Percentiles rank a stretch among this genome's conserved stretches.
Evolutionary conservation across 2,797 vertebrate species (phyloP).

Genomic region (Lerista edwardsae): DNA sequence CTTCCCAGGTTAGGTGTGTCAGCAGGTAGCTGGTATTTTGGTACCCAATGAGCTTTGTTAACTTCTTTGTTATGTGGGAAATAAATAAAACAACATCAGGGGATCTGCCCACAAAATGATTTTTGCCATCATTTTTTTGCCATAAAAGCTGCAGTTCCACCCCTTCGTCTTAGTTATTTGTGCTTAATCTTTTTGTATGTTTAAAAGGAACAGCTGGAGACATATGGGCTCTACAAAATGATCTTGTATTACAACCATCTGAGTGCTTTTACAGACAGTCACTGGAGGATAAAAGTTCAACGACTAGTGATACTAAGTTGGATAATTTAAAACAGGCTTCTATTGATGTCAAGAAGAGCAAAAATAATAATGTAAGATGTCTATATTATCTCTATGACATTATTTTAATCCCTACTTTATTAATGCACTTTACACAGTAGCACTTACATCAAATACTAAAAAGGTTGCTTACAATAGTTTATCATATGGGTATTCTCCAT

Average conservation of each 20-base stretch:
- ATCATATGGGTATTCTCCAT: too few species aligned
- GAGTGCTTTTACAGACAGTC: conserved; percentile 58
- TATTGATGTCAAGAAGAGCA: conserved; percentile 27
- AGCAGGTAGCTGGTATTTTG: too few species aligned
- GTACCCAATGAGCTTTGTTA: too few species aligned
- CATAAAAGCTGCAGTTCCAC: too few species aligned
- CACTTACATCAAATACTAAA: background rate
- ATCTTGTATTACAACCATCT: conserved; percentile 51
- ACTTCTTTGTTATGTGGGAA: too few species aligned
- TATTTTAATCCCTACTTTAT: background rate
- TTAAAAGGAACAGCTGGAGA: conserved; percentile 43
- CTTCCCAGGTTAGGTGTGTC: too few species aligned
- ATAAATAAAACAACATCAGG: too few species aligned
- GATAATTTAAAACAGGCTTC: conserved; percentile 37
- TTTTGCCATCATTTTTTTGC: too few species aligned
- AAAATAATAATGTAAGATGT: conserved; percentile 52
- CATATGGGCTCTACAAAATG: rapidly evolving
- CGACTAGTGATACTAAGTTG: conserved; percentile 50
- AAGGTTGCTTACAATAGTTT: background rate
- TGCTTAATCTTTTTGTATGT: conserved; percentile 6
- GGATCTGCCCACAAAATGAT: too few species aligned
- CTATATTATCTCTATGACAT: too few species aligned
- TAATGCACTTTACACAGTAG: too few species aligned
- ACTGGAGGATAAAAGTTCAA: conserved; percentile 54
- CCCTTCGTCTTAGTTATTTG: too few species aligned